Evolutionary conservation across 2,797 vertebrate genomes (phyloP), one percentile per base, ranked within the genome.

Genomic region (Urocyon cinereoargenteus): DNA sequence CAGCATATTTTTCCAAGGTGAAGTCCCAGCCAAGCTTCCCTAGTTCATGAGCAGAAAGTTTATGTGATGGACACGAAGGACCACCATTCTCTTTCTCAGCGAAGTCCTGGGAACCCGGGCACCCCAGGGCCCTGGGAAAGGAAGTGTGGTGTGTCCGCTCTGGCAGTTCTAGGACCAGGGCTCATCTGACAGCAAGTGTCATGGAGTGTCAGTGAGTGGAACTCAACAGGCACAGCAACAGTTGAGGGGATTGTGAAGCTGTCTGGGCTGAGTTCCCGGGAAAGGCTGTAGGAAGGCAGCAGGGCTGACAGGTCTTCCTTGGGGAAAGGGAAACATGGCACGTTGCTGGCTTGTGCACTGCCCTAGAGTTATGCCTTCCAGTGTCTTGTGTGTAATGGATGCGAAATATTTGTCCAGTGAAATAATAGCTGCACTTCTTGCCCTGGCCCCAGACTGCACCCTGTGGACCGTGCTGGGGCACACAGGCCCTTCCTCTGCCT

Each of bases 361-460:
- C 26, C 6, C 51, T 45, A 31, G 15, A 5, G 10, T 18, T 51
- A 55, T 31, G 68, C 62, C 70, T 49, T 66, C 61, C 45, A 34
- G 72, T 8, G 10, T 22, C 45, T 57, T 12, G 45, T 0, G 5
- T 3, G 8, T 2, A 0, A 5, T 2, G 13, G 61, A 70, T 31
- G 4, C 0, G 0, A n/a, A 28, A 19, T 24, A 21, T 0, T 24
- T 61, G 51, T 10, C 70, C 14, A 3, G 12, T 66, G 72, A 51
- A 15, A n/a, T 21, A 3, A 6, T 22, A 12, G 19, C 66, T 14
- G 6, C 24, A 0, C n/a, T 59, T 26, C 3, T 70, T 10, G 4
- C 2, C 16, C 31, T 16, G 0, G 11, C 14, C 61, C 34, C 16
- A 5, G 2, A 16, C 34, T 34, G 14, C 2, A 11, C 24, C 10